Evolutionary conservation across 37 sponge, comb jelly and placozoan genomes (phyloP), one percentile per base, ranked within the genome.

Genomic region (Halisarca cf. caerulea): DNA sequence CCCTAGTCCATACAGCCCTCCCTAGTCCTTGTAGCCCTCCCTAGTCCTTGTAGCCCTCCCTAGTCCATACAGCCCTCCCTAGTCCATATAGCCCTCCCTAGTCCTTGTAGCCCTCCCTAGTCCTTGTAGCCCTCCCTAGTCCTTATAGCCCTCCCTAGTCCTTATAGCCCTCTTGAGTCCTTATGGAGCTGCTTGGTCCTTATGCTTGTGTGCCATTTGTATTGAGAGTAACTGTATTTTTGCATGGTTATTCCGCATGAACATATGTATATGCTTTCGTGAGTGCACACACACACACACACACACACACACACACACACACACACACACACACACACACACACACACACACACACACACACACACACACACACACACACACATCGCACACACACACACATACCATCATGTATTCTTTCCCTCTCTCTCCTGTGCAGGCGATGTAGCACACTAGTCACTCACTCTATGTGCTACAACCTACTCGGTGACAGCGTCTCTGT

Each of bases 271-370:
- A 17, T 54, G 57, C 11, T 54, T 54, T 11, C 11, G 57, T 54
- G 57, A 54, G 57, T 54, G 9, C 30, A 62, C 64, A 62, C 51
- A 27, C 15, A 62, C 64, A 62, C 15, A 23, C 64, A 68, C 33
- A 68, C 69, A 68, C 69, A 68, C 33, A 27, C 30, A 6, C 69
- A 30, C 69, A 68, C 69, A 30, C 69, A 68, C 69, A 68, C 33
- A 68, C 69, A 68, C 69, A 68, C 69, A 68, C 33, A 68, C 69
- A 68, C 64, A 62, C 64, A 62, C 64, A 62, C 64, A 62, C 64
- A 62, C 64, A 62, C 64, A 62, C 64, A 62, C 64, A 62, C 64
- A 62, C 64, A 62, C 64, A 62, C 64, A 62, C 64, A 62, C 64
- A 62, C 64, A 62, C 64, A 62, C 64, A 68, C 33, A 68, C 69